A percentile compares a stretch with the other conserved stretches of the same genome.
phyloP scores from a whole-genome alignment of 2,888 invertebrate species.

The Eubasilissa splendida region DNA sequence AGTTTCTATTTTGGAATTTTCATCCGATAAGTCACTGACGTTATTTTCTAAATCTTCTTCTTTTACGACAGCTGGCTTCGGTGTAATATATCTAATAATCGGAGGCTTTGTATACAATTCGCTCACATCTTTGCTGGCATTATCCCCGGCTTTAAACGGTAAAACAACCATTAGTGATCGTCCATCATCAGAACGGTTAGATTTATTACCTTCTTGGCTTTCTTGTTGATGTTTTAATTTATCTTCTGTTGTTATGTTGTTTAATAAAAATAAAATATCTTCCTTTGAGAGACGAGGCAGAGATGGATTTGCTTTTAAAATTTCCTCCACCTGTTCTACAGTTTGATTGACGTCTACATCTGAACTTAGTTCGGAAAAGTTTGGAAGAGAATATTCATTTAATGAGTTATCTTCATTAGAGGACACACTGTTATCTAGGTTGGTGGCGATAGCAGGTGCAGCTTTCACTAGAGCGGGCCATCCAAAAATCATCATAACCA shows the following conservation, averaged over 20 bases:
- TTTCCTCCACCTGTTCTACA: constrained; percentile 78
- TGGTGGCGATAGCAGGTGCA: constrained; percentile 24
- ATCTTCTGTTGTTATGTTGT: constrained; percentile 76
- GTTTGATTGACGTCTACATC: constrained; percentile 63
- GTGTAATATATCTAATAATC: constrained; percentile 72
- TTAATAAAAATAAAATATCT: constrained; percentile 78
- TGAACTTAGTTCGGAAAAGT: constrained; percentile 34
- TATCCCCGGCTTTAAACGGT: constrained; percentile 75
- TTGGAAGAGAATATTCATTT: constrained; percentile 35
- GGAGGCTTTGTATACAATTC: constrained; percentile 80
- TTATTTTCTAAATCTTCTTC: constrained; percentile 5
- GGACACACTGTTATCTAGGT: not conserved
- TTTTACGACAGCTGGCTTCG: constrained; percentile 21
- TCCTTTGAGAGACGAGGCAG: constrained; percentile 77
- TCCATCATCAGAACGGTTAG: constrained; percentile 61
- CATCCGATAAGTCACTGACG: not conserved
- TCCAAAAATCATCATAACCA: not conserved
- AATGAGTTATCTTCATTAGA: constrained; percentile 18
- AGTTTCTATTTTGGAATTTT: constrained; percentile 25
- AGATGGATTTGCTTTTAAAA: constrained; percentile 75
- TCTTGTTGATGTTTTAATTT: constrained; percentile 60
- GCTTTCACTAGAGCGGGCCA: not conserved
- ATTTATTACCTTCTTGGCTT: constrained; percentile 13
- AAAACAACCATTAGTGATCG: constrained; percentile 78
- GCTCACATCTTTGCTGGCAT: constrained; percentile 72